Evolutionary conservation across 2,113 vertebrate species (phyloP).

Genomic region (Hiodon alosoides): DNA sequence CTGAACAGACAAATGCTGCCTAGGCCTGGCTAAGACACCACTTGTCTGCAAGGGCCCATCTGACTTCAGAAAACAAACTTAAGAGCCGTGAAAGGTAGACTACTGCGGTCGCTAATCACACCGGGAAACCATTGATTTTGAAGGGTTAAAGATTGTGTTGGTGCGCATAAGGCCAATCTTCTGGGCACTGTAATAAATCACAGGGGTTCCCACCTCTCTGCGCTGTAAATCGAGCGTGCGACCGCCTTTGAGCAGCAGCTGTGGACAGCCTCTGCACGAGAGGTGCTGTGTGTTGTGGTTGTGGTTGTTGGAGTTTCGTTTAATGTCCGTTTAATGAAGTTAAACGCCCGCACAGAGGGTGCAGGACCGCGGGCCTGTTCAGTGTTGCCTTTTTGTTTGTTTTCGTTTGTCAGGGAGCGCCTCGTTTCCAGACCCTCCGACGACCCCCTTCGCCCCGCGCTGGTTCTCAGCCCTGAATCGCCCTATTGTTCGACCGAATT

Average conservation of each 20-base stretch:
- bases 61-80: too few relatives aligned
- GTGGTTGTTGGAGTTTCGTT: conserved; percentile 36
- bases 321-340: conserved; percentile 30
- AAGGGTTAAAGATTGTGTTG: not conserved
- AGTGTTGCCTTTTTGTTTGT: conserved; percentile 57
- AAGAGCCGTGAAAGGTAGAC: not conserved
- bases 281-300: conserved; percentile 13
- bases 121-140: not conserved
- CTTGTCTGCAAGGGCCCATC: too few relatives aligned
- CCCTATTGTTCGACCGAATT: conserved; percentile 51
- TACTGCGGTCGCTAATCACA: not conserved
- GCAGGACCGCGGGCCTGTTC: conserved; percentile 53
- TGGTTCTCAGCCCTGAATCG: conserved; percentile 52
- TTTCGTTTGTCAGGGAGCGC: conserved; percentile 58
- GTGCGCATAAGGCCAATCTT: not conserved
- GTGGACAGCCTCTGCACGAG: not conserved
- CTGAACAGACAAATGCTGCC: too few relatives aligned
- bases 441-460: conserved; percentile 23
- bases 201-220: conserved; percentile 40
- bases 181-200: conserved; percentile 37
- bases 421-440: conserved; percentile 27
- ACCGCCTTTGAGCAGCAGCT: conserved; percentile 16
- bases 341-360: conserved; percentile 29
- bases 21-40: too few relatives aligned
- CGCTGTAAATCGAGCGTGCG: conserved; percentile 39